A percentile compares a stretch with the other conserved stretches of the same genome.
phyloP scores from a whole-genome alignment of 2,888 invertebrate species.

The Pasiphila rectangulata region DNA sequence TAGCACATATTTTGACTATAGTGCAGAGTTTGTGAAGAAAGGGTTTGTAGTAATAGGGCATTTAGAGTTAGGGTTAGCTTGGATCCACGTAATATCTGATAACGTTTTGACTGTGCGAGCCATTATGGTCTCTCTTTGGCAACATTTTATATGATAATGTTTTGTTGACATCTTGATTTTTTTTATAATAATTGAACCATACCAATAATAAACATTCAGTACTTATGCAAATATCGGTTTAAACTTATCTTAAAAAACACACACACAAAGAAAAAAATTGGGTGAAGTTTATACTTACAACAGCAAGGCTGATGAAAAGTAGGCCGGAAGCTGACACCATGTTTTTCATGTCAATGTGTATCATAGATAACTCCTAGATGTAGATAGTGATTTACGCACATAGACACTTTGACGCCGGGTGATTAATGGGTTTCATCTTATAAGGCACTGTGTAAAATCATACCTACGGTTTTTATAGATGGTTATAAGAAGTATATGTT shows the following conservation, averaged over 20 bases:
- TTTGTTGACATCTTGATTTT: too few relatives aligned
- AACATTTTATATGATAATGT: too few relatives aligned
- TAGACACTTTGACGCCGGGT: constrained; percentile 38
- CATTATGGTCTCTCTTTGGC: too few relatives aligned
- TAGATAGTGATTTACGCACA: constrained; percentile 42
- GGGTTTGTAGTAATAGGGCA: too few relatives aligned
- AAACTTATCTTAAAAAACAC: neutral
- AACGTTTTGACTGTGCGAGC: too few relatives aligned
- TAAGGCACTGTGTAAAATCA: constrained; percentile 12
- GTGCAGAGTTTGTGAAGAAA: too few relatives aligned
- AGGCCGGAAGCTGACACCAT: constrained; percentile 57
- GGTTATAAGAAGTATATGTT: constrained; percentile 7
- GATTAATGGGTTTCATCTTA: constrained; percentile 33
- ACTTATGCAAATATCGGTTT: too few relatives aligned
- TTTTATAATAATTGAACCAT: too few relatives aligned
- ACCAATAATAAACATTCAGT: too few relatives aligned
- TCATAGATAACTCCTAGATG: constrained; percentile 43
- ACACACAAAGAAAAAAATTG: constrained; percentile 21
- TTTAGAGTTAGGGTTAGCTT: too few relatives aligned
- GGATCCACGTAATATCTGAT: too few relatives aligned
- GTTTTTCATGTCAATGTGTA: constrained; percentile 41
- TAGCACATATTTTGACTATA: too few relatives aligned
- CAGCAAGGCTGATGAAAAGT: constrained; percentile 45
- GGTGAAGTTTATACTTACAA: constrained; percentile 56
- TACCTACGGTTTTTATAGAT: constrained; percentile 1